Conservation (phyloP, 1,140 invertebrate species). For the Conus ventricosus region DNA sequence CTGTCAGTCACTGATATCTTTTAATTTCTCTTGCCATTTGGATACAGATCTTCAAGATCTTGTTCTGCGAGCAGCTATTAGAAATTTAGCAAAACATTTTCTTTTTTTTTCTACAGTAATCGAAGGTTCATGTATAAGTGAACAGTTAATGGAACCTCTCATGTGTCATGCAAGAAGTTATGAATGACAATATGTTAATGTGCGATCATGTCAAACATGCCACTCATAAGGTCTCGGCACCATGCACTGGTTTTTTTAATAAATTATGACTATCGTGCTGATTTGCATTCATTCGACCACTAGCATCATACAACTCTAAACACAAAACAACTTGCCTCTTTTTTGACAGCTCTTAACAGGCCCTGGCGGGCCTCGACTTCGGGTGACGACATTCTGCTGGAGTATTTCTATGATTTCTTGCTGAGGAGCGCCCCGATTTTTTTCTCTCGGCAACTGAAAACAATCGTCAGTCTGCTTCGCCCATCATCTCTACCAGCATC, state of each 20-base stretch:
- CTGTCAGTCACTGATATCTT: too few relatives aligned
- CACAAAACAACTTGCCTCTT: conserved; percentile 80
- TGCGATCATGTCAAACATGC: not conserved
- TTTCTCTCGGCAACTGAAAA: not conserved
- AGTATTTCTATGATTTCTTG: not conserved
- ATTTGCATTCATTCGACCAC: conserved; percentile 16
- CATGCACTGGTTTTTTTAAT: conserved; percentile 4
- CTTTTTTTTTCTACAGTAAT: not conserved
- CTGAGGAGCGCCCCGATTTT: not conserved
- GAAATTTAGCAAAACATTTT: too few relatives aligned
- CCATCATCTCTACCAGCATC: not conserved
- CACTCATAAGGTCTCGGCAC: not conserved
- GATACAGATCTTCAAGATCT: too few relatives aligned
- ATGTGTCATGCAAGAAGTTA: not conserved
- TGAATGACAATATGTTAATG: not conserved
- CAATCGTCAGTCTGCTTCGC: not conserved
- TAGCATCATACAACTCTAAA: not conserved
- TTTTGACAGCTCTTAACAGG: conserved; percentile 87
- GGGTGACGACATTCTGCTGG: conserved; percentile 48
- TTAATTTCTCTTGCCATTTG: too few relatives aligned
- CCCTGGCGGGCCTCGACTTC: conserved; percentile 82
- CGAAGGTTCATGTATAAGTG: not conserved
- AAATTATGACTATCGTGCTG: conserved; percentile 27
- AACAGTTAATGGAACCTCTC: not conserved
- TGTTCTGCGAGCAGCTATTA: too few relatives aligned